Evolutionary conservation across 35 echinoderm and acorn worm genomes (phyloP).

Genomic region (Patiria miniata): DNA sequence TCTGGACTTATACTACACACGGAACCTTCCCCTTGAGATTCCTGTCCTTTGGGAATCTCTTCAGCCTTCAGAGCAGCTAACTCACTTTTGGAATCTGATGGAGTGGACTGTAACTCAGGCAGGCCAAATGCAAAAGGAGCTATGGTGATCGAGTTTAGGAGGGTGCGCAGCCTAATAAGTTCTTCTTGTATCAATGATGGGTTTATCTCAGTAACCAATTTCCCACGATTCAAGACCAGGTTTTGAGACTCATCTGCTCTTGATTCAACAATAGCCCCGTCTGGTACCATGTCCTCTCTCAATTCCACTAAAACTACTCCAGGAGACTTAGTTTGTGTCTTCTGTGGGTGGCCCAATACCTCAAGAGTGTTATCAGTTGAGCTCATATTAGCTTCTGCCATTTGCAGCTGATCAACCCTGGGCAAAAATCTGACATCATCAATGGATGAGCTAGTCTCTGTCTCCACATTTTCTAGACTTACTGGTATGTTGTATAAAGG

Average conservation of each 20-base stretch:
- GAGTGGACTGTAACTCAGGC: not conserved
- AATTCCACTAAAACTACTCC: not conserved
- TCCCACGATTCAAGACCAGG: constrained; percentile 1
- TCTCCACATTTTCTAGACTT: too few relatives aligned
- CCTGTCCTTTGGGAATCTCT: not conserved
- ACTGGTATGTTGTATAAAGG: too few relatives aligned
- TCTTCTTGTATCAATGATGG: not conserved
- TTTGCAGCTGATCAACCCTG: too few relatives aligned
- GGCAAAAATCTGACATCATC: too few relatives aligned
- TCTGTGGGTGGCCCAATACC: not conserved
- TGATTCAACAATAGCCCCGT: constrained; percentile 21
- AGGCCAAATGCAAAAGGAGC: not conserved
- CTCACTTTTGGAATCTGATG: not conserved
- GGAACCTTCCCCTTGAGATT: not conserved
- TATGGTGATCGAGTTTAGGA: not conserved
- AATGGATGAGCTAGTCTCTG: too few relatives aligned
- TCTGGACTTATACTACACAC: not conserved
- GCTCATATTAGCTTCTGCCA: too few relatives aligned
- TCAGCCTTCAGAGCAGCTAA: not conserved
- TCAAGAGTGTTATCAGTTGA: constrained; percentile 10
- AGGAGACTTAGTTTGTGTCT: not conserved
- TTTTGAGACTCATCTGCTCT: constrained; percentile 20
- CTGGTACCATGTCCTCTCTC: constrained; percentile 34
- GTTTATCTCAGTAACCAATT: not conserved
- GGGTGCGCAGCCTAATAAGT: not conserved